Evolutionary conservation across 2,113 vertebrate genomes (phyloP), one percentile per base, ranked within the genome.

Genomic region (Solenodon paradoxus): DNA sequence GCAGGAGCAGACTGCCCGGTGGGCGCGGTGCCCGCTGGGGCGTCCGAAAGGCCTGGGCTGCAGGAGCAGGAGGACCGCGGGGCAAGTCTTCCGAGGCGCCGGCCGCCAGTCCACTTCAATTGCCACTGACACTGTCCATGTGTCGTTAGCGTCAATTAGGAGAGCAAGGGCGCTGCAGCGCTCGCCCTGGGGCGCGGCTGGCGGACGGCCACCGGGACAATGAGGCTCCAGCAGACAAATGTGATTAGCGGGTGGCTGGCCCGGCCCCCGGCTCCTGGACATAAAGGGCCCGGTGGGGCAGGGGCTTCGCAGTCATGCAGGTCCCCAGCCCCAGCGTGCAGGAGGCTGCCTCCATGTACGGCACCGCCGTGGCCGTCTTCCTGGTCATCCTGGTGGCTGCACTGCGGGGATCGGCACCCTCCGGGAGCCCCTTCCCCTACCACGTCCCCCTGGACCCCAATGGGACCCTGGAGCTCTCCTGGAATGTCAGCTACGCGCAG

Each of bases 381-480:
- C 98, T 99, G 97, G 98, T 99, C 95, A 98, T 99, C 95, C 85
- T 99, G 82, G 99, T 99, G 98, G 99, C 99, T 3, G 99, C 99
- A 0, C 98, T 99, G 96, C 99, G 99, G 92, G 98, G 99, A 85
- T 81, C 98, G 0, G 88, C 0, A 0, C 97, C 98, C 16, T 86
- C 78, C 0, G 45, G 91, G 83, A 97, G 40, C 0, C 30, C 97
- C 40, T 99, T 99, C 97, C 99, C 99, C 15, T 99, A 99, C 95
- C 98, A 75, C 1, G 97, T 99, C 32, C 99, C 98, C 6, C 98
- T 99, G 26, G 99, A 99, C 93, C 99, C 99, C 0, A 96, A 96
- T 0, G 99, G 99, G 4, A 49, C 98, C 69, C 97, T 99, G 22
- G 97, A 99, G 93, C 98, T 99, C n/a, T 98, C 98, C 38, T 99